A percentile compares a stretch with the other conserved stretches of the same genome.
phyloP scores from a whole-genome alignment of 2,888 invertebrate species.

The Eristalinus aeneus region DNA sequence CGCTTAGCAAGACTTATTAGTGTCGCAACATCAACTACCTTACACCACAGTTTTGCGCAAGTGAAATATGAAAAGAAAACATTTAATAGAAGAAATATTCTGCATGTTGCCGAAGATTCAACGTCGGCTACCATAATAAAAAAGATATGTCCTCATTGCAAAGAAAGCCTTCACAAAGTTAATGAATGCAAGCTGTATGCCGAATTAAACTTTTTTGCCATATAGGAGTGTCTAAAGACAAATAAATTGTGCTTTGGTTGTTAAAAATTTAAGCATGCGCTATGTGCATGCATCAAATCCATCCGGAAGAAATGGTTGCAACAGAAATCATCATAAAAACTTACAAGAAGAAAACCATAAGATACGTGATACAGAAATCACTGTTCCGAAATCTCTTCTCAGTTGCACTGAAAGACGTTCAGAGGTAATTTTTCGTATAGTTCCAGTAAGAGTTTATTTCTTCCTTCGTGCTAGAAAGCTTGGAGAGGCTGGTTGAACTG shows the following conservation, averaged over 20 bases:
- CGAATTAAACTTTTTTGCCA: not conserved
- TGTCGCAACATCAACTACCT: not conserved
- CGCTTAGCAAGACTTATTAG: not conserved
- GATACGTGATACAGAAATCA: no score
- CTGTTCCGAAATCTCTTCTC: no score
- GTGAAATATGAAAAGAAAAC: not conserved
- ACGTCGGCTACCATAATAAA: not conserved
- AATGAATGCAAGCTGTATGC: not conserved
- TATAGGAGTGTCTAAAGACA: not conserved
- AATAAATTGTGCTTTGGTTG: not conserved
- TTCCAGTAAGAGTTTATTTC: no score
- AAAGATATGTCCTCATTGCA: not conserved
- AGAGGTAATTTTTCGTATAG: no score
- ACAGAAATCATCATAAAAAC: not conserved
- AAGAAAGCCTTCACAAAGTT: not conserved
- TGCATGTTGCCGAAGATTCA: not conserved
- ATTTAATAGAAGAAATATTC: not conserved
- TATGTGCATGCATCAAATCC: not conserved
- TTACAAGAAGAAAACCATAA: not conserved
- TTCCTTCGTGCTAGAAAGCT: no score
- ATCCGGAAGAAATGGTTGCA: not conserved
- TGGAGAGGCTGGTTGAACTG: no score
- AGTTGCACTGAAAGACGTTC: no score
- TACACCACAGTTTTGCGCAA: no score
- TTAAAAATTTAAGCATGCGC: not conserved